Evolutionary conservation across 2,113 vertebrate species (phyloP).

Genomic region (Megatriorchis doriae): DNA sequence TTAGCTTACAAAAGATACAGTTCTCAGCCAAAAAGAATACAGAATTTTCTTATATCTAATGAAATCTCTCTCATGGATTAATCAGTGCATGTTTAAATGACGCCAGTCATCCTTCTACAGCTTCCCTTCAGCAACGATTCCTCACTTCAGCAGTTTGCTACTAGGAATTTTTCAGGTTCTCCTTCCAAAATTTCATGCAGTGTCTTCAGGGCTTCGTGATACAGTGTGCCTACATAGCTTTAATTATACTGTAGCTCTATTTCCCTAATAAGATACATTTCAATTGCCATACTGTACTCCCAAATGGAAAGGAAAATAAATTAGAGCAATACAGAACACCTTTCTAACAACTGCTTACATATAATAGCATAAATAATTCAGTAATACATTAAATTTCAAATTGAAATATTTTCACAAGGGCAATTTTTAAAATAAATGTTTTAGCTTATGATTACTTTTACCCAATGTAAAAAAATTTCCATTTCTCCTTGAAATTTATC

Average conservation of each 20-base stretch:
- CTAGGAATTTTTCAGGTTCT: background rate
- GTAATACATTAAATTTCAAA: background rate
- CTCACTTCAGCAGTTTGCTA: background rate
- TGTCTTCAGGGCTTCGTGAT: background rate
- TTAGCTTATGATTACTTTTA: background rate
- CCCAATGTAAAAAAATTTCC: background rate
- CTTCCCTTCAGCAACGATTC: background rate
- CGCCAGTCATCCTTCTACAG: background rate
- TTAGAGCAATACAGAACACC: background rate
- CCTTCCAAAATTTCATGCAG: background rate
- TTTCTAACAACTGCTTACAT: background rate
- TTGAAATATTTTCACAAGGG: background rate
- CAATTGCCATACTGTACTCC: background rate
- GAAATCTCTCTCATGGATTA: background rate
- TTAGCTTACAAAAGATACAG: background rate
- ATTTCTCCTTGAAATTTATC: background rate
- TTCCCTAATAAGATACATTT: background rate
- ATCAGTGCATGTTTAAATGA: background rate
- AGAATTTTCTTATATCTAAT: background rate
- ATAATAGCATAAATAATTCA: conserved; percentile 13
- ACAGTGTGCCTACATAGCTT: background rate
- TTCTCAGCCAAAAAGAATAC: background rate
- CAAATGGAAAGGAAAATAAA: conserved; percentile 8
- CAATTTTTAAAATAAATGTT: background rate
- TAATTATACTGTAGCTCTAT: background rate